Evolutionary conservation across 1,140 invertebrate species (phyloP).

Genomic region (Drosophila pectinifera): DNA sequence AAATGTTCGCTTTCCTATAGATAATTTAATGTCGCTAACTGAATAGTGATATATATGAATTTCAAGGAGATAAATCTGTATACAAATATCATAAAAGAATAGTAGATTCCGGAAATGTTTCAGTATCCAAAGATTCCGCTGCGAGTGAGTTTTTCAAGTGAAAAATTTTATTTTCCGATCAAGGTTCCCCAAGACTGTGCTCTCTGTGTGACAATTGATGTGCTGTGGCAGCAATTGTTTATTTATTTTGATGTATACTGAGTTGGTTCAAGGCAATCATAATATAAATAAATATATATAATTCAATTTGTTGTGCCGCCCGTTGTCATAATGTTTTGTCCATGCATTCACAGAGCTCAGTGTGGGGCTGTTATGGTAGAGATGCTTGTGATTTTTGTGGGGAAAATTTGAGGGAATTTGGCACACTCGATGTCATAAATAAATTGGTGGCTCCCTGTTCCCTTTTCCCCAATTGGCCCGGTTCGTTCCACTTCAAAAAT

Average conservation of each 20-base stretch:
- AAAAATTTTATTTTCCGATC: slow-evolving; percentile 27
- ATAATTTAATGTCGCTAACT: slow-evolving; percentile 5
- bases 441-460: slow-evolving; percentile 50
- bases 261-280: slow-evolving; percentile 23
- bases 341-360: slow-evolving; percentile 2
- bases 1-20: slow-evolving; percentile 10
- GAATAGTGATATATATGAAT: slow-evolving; percentile 13
- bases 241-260: slow-evolving; percentile 42
- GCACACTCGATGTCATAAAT: slow-evolving; percentile 56
- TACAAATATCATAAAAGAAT: slow-evolving; percentile 29
- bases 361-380: not conserved
- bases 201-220: slow-evolving; percentile 32
- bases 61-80: slow-evolving; percentile 9
- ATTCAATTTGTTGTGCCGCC: slow-evolving; percentile 39
- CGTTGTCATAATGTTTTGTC: slow-evolving; percentile 30
- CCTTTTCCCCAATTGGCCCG: slow-evolving; percentile 43
- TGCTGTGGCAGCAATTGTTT: slow-evolving; percentile 24
- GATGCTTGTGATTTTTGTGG: slow-evolving; percentile 9
- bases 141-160: slow-evolving; percentile 39
- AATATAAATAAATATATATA: slow-evolving; percentile 35
- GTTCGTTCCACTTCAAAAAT: slow-evolving; percentile 55
- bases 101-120: slow-evolving; percentile 38
- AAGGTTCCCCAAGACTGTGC: slow-evolving; percentile 22
- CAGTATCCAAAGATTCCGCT: slow-evolving; percentile 27
- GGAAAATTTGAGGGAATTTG: slow-evolving; percentile 34